These are phyloP conservation scores for Hymenochirus boettgeri DNA, from an alignment of 2,113 vertebrate genomes.

Conservation along the genomic window DNA sequence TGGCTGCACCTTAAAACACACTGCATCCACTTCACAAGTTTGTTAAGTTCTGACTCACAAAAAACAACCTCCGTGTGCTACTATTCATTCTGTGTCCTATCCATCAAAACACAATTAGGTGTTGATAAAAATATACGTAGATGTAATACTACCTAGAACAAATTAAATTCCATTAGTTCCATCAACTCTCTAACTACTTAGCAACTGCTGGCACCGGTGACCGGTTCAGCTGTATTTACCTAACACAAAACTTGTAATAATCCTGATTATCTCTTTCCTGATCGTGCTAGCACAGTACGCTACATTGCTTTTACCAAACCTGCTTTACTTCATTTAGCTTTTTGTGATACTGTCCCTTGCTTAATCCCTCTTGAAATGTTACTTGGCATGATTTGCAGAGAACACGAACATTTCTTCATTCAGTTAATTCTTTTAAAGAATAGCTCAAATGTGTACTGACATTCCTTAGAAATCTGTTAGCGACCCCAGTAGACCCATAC, in stretches of 20 bases:
- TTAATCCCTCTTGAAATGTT: constrained; percentile 37
- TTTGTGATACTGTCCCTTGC: constrained; percentile 23
- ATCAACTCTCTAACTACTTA: constrained; percentile 20
- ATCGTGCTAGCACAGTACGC: constrained; percentile 5
- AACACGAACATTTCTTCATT: background rate
- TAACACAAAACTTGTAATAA: constrained; percentile 33
- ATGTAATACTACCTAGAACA: constrained; percentile 7
- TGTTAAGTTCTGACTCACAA: too few relatives aligned
- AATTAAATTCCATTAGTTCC: constrained; percentile 29
- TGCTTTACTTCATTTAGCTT: constrained; percentile 23
- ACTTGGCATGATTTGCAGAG: constrained; percentile 6
- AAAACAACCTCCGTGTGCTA: too few relatives aligned
- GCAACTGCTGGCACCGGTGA: constrained; percentile 8
- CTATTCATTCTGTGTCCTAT: background rate
- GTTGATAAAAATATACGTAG: constrained; percentile 6
- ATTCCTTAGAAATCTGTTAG: constrained; percentile 8
- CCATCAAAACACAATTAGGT: background rate
- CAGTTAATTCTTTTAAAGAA: background rate
- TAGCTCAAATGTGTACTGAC: background rate
- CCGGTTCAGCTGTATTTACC: constrained; percentile 31
- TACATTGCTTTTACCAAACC: constrained; percentile 21
- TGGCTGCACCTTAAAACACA: too few relatives aligned
- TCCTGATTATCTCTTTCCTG: constrained; percentile 25
- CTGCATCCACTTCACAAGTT: too few relatives aligned
- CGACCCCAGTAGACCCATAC: background rate